These are phyloP conservation scores for Cynoglossus semilaevis DNA, from an alignment of 2,113 vertebrate genomes.

Conservation along the genomic window DNA sequence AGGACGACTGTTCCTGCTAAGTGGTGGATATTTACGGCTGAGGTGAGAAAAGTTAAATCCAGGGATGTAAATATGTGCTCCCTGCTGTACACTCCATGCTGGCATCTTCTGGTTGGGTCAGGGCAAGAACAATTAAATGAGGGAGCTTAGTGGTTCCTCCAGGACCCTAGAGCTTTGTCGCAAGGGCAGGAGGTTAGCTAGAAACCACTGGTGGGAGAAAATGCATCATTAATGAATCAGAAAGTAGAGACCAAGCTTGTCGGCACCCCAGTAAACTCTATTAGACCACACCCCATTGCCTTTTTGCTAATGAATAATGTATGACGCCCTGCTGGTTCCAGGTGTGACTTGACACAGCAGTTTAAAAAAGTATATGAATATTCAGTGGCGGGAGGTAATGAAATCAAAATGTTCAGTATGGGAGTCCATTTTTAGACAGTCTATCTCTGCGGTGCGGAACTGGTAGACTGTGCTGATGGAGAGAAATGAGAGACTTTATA, in stretches of 20 bases:
- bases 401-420: constrained; percentile 76
- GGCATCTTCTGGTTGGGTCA: constrained; percentile 65
- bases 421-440: constrained; percentile 72
- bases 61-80: constrained; percentile 30
- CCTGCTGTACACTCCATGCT: constrained; percentile 27
- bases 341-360: constrained; percentile 69
- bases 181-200: constrained; percentile 51
- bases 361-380: constrained; percentile 74
- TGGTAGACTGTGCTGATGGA: constrained; percentile 76
- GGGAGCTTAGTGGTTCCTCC: constrained; percentile 47
- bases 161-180: constrained; percentile 43
- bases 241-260: constrained; percentile 58
- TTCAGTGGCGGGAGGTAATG: constrained; percentile 77
- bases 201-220: constrained; percentile 56
- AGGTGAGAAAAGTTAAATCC: constrained; percentile 51
- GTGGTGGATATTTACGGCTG: constrained; percentile 37
- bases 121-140: constrained; percentile 64
- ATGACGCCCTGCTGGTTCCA: constrained; percentile 69
- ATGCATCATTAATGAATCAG: constrained; percentile 73
- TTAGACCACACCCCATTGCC: constrained; percentile 76
- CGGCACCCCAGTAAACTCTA: constrained; percentile 66
- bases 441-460: constrained; percentile 65
- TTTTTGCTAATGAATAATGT: constrained; percentile 75
- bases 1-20: neutral
- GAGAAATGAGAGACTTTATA: constrained; percentile 77